phyloP scores from a whole-genome alignment of 2,888 invertebrate genomes.

The Mimas tiliae region DNA sequence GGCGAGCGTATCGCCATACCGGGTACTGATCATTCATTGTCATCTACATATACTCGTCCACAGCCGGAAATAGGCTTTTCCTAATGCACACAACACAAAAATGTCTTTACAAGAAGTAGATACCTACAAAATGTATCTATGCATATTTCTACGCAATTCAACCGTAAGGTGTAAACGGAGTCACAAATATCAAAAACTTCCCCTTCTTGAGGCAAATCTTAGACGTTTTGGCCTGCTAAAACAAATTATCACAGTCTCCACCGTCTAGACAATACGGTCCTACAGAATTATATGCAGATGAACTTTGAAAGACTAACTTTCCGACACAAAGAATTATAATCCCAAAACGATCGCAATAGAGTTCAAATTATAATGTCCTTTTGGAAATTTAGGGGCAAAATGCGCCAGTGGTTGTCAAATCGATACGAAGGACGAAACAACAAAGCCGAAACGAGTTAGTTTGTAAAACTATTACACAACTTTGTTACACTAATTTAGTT shows the following conservation, averaged over 20 bases:
- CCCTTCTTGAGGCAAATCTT: background rate
- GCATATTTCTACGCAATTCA: no score
- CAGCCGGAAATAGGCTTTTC: no score
- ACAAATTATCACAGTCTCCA: slow-evolving; percentile 12
- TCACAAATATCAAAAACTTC: slow-evolving; percentile 3
- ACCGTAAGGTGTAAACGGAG: background rate
- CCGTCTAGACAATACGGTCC: slow-evolving; percentile 17
- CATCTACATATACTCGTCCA: no score
- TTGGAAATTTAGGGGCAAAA: background rate
- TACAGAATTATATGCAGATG: background rate
- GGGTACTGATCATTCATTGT: no score
- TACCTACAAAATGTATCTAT: no score
- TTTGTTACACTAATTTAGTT: slow-evolving; percentile 30
- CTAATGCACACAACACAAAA: no score
- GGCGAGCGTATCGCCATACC: no score
- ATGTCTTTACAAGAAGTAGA: no score
- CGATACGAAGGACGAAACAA: slow-evolving; percentile 28
- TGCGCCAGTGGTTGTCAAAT: slow-evolving; percentile 25
- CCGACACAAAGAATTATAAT: slow-evolving; percentile 11
- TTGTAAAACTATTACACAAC: slow-evolving; percentile 29
- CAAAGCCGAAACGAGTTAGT: slow-evolving; percentile 28
- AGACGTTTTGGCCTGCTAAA: background rate
- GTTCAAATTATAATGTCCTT: slow-evolving; percentile 7
- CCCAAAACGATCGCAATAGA: background rate
- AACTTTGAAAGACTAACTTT: slow-evolving; percentile 17